phyloP scores from a whole-genome alignment of 2,113 vertebrate species.

The Cercopithecus mona region DNA sequence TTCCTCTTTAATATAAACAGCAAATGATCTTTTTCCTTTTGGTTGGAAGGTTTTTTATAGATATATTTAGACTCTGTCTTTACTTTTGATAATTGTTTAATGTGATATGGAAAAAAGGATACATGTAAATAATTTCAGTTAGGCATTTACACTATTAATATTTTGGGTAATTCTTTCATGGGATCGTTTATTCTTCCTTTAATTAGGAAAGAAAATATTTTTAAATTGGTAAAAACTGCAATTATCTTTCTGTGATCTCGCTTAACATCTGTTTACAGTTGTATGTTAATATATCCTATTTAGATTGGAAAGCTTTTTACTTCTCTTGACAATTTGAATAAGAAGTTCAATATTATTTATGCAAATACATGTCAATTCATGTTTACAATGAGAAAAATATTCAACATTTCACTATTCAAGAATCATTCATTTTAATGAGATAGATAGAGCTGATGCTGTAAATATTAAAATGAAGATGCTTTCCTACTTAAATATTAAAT shows the following conservation, averaged over 20 bases:
- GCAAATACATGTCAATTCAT: conserved; percentile 10
- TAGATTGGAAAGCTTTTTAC: conserved; percentile 40
- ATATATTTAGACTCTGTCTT: background rate
- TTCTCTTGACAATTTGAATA: conserved; percentile 38
- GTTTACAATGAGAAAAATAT: conserved; percentile 43
- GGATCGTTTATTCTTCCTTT: conserved; percentile 33
- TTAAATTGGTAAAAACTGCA: conserved; percentile 35
- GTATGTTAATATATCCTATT: conserved; percentile 48
- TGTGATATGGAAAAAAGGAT: background rate
- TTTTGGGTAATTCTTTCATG: background rate
- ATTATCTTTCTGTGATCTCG: conserved; percentile 22
- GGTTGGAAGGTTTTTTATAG: background rate
- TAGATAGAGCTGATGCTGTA: background rate
- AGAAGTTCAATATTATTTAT: conserved; percentile 35
- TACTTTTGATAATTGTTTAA: conserved; percentile 4
- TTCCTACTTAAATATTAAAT: background rate
- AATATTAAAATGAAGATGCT: background rate
- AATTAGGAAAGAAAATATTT: conserved; percentile 41
- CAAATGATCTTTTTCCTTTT: background rate
- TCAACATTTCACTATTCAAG: background rate
- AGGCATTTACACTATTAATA: background rate
- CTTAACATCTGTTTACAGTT: conserved; percentile 48
- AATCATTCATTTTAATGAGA: conserved; percentile 1
- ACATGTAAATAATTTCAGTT: background rate
- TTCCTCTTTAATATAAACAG: background rate